These are phyloP conservation scores for Eretmochelys imbricata DNA, from an alignment of 2,113 vertebrate species.

Conservation along the genomic window DNA sequence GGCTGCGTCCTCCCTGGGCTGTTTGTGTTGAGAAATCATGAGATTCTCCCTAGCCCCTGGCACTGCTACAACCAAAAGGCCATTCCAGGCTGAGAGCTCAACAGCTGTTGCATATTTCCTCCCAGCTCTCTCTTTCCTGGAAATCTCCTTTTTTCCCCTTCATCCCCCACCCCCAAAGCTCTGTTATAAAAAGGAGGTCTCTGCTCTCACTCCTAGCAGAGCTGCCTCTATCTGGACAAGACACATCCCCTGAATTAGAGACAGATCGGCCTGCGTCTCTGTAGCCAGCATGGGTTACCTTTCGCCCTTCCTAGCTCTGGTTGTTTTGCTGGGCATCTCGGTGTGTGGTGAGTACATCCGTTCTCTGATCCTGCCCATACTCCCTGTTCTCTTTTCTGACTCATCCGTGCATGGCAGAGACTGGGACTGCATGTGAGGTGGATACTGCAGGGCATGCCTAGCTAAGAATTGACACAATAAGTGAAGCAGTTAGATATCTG, in stretches of 20 bases:
- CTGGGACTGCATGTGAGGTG: not conserved
- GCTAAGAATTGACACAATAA: not conserved
- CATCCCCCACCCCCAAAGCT: not conserved
- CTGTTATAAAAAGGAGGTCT: slow-evolving; percentile 2
- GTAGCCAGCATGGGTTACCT: not conserved
- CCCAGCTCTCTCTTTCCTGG: not conserved
- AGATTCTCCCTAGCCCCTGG: not conserved
- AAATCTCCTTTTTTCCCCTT: not conserved
- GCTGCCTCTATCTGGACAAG: not conserved
- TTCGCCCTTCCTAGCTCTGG: not conserved
- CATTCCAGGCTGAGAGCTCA: not conserved
- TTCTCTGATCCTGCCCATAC: not conserved
- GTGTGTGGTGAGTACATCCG: slow-evolving; percentile 41
- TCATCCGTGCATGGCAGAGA: not conserved
- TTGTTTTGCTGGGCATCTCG: not conserved
- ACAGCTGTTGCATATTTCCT: not conserved
- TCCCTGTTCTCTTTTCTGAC: not conserved
- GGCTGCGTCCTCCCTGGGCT: slow-evolving; percentile 6
- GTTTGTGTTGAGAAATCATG: slow-evolving; percentile 21
- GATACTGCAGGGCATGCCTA: not conserved
- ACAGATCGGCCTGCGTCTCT: too few relatives aligned
- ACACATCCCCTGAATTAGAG: not conserved
- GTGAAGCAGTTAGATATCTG: not conserved
- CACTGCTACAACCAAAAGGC: not conserved
- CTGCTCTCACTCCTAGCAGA: not conserved